phyloP scores from a whole-genome alignment of 1,140 invertebrate species.

The Megalonaias nervosa region DNA sequence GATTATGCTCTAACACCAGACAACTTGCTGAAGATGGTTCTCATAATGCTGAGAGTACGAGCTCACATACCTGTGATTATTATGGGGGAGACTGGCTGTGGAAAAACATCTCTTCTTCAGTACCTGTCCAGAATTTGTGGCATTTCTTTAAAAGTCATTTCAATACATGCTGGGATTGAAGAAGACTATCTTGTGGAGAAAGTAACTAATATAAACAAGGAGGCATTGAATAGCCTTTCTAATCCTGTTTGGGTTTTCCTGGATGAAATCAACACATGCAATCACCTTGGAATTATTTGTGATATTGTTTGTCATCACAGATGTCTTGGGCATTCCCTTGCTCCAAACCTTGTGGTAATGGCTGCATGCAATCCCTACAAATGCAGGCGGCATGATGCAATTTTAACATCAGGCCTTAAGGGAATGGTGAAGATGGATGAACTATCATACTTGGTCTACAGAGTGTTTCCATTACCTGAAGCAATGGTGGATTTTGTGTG shows the following conservation, averaged over 20 bases:
- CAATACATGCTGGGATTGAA: slow-evolving; percentile 41
- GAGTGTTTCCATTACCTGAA: slow-evolving; percentile 44
- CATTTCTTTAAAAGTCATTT: slow-evolving; percentile 20
- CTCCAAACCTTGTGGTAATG: slow-evolving; percentile 39
- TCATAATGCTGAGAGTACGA: slow-evolving; percentile 39
- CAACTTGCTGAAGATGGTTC: no score
- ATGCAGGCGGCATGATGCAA: slow-evolving; percentile 12
- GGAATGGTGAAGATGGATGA: slow-evolving; percentile 34
- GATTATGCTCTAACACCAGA: no score
- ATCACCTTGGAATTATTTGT: slow-evolving; percentile 32
- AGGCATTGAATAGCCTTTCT: neutral
- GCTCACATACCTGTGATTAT: slow-evolving; percentile 57
- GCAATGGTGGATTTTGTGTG: slow-evolving; percentile 45
- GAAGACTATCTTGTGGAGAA: slow-evolving; percentile 8
- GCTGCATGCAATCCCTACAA: slow-evolving; percentile 49
- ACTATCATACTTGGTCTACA: slow-evolving; percentile 35
- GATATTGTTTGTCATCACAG: slow-evolving; percentile 38
- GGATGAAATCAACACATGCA: slow-evolving; percentile 44
- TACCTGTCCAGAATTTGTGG: slow-evolving; percentile 44
- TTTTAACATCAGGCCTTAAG: slow-evolving; percentile 32
- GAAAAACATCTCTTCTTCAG: slow-evolving; percentile 56
- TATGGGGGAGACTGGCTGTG: slow-evolving; percentile 66
- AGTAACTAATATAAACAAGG: slow-evolving; percentile 12
- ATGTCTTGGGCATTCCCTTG: slow-evolving; percentile 18
- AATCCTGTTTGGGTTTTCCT: slow-evolving; percentile 32